These are phyloP conservation scores for Patella pellucida DNA, from an alignment of 2,888 invertebrate genomes.

Conservation along the genomic window DNA sequence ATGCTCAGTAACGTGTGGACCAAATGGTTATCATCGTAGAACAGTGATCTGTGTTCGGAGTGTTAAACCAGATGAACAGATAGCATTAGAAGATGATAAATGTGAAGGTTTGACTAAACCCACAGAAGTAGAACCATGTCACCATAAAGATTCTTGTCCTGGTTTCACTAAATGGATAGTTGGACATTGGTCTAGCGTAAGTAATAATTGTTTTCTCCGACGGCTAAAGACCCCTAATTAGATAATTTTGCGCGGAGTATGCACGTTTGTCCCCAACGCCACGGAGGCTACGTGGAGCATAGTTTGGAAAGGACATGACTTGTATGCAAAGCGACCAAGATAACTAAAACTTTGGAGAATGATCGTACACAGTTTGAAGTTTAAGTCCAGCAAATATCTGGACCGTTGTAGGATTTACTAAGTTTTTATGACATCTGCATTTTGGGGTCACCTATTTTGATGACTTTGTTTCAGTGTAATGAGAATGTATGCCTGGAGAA, in stretches of 20 bases:
- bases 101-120: constrained; percentile 81
- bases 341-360: no score
- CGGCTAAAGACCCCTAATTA: no score
- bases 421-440: no score
- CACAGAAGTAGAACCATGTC: constrained; percentile 74
- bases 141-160: constrained; percentile 62
- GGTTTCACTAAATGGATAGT: constrained; percentile 54
- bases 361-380: no score
- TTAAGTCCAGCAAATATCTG: no score
- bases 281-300: no score
- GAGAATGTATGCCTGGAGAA: constrained; percentile 67
- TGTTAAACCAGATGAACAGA: constrained; percentile 75
- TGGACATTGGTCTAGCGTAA: constrained; percentile 64
- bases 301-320: no score
- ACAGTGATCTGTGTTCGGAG: constrained; percentile 72
- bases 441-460: no score
- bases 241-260: no score
- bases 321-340: no score
- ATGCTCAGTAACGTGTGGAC: constrained; percentile 81
- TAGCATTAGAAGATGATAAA: constrained; percentile 82
- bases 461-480: constrained; percentile 49
- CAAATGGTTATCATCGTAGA: constrained; percentile 66
- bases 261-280: no score
- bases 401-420: no score
- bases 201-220: constrained; percentile 14